A percentile compares a stretch with the other conserved stretches of the same genome.
These are phyloP conservation scores for Mallateleia sp. DNA, from an alignment of 2,888 invertebrate species.

Conservation along the genomic window DNA sequence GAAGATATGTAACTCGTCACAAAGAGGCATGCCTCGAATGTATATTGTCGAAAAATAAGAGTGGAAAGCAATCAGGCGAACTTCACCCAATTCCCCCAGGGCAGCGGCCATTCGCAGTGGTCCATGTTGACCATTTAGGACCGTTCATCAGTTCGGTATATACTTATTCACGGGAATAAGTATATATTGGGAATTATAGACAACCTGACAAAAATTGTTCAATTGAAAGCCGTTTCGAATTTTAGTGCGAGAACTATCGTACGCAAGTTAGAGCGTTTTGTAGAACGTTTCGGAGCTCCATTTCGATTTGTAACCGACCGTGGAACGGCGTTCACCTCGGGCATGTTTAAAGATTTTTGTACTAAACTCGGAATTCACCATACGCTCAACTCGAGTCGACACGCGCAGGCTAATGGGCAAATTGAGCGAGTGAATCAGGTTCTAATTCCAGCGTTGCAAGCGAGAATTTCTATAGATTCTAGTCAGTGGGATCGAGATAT, in stretches of 20 bases:
- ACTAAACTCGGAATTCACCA: background rate
- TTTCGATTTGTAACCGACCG: background rate
- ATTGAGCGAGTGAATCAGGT: background rate
- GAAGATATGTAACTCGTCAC: background rate
- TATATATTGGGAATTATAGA: background rate
- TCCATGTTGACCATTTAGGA: background rate
- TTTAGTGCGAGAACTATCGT: background rate
- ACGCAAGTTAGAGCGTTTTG: background rate
- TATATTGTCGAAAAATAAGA: background rate
- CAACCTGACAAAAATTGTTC: background rate
- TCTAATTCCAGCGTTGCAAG: background rate
- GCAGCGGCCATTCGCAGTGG: background rate
- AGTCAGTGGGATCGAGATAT: background rate
- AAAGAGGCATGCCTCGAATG: background rate
- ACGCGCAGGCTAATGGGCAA: background rate
- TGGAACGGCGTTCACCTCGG: background rate
- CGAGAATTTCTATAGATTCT: background rate
- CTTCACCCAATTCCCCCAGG: background rate
- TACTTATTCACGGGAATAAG: too few relatives aligned
- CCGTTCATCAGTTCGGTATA: background rate
- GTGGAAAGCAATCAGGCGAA: background rate
- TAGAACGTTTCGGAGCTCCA: background rate
- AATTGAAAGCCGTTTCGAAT: background rate
- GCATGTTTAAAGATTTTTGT: background rate
- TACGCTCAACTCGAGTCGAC: background rate